Percentiles rank a stretch among this genome's conserved stretches.
phyloP scores from a whole-genome alignment of 2,113 vertebrate species.

The Australoheros scitulus region DNA sequence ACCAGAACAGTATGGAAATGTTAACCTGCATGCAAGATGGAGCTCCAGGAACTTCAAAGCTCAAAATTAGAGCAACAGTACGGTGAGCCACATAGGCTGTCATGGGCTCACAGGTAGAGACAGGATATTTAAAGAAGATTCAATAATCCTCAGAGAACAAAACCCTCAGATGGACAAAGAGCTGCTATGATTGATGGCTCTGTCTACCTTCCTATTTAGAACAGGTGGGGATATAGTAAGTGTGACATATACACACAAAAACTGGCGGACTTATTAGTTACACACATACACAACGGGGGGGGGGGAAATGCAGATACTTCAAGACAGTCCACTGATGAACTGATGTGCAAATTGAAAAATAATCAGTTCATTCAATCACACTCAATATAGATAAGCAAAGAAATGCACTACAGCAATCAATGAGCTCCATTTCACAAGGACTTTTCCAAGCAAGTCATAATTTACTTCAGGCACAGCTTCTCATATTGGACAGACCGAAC shows the following conservation, averaged over 20 bases:
- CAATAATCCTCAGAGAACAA: constrained; percentile 30
- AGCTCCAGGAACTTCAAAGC: constrained; percentile 2
- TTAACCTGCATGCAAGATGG: neutral
- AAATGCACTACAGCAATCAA: constrained; percentile 2
- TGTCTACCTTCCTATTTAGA: constrained; percentile 5
- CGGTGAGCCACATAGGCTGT: constrained; percentile 1
- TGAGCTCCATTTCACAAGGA: neutral
- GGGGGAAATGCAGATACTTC: neutral
- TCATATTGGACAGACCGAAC: neutral
- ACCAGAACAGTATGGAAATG: constrained; percentile 2
- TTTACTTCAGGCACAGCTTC: neutral
- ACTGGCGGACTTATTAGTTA: neutral
- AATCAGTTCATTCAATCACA: neutral
- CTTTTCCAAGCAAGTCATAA: neutral
- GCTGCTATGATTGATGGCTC: constrained; percentile 23
- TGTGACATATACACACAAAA: constrained; percentile 1
- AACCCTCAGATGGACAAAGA: constrained; percentile 17
- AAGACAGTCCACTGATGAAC: neutral
- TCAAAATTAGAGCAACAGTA: constrained; percentile 18
- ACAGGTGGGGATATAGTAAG: neutral
- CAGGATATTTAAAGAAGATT: constrained; percentile 11
- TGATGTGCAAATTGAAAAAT: neutral
- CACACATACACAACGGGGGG: neutral
- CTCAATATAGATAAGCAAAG: constrained; percentile 1
- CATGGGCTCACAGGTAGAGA: neutral